Percentiles rank a stretch among this genome's conserved stretches.
Evolutionary conservation across 2,113 vertebrate genomes (phyloP).

Genomic region (Ailurus styani): DNA sequence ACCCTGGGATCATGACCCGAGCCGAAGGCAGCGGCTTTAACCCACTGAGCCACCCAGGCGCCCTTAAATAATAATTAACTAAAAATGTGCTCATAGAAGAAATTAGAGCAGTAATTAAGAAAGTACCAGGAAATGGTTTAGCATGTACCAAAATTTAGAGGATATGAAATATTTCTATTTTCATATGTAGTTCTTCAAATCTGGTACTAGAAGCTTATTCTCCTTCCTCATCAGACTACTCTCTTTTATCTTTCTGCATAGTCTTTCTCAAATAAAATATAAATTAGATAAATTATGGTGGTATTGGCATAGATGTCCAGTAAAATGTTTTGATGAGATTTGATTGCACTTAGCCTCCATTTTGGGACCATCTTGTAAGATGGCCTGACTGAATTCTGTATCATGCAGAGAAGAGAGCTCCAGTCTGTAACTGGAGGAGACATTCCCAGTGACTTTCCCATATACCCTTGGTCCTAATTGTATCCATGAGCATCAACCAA

Average conservation of each 20-base stretch:
- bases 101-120: not conserved
- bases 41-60: too few relatives aligned
- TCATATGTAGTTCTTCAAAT: not conserved
- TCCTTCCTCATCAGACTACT: not conserved
- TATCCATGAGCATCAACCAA: not conserved
- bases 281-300: not conserved
- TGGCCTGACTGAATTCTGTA: not conserved
- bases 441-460: not conserved
- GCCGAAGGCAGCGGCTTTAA: too few relatives aligned
- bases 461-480: not conserved
- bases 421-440: not conserved
- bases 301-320: not conserved
- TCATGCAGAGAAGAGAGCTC: not conserved
- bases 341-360: not conserved
- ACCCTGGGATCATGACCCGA: too few relatives aligned
- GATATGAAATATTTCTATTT: not conserved
- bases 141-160: not conserved
- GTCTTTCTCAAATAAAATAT: not conserved
- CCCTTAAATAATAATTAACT: conserved; percentile 33
- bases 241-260: not conserved
- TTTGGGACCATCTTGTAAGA: not conserved
- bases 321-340: not conserved
- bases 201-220: not conserved
- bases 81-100: not conserved
- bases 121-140: not conserved